A percentile compares a stretch with the other conserved stretches of the same genome.
phyloP scores from a whole-genome alignment of 2,797 vertebrate species.

The Betta splendens region DNA sequence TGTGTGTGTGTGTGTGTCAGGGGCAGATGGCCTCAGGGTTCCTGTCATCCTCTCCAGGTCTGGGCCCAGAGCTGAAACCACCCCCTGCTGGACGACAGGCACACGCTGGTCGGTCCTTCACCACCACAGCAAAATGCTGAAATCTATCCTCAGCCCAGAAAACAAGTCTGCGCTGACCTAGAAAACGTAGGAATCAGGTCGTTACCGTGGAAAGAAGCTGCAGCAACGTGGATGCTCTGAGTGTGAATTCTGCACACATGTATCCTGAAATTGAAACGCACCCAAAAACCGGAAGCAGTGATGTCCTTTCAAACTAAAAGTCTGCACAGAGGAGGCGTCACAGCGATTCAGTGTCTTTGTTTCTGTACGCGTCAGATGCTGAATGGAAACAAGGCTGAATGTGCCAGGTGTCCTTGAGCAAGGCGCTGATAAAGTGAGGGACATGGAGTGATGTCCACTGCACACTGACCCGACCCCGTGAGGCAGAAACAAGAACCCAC shows the following conservation, averaged over 20 bases:
- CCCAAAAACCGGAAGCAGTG: too few species aligned
- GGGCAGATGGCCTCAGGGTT: constrained; percentile 49
- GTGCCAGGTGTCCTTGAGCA: background rate
- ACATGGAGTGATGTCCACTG: background rate
- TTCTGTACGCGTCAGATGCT: too few species aligned
- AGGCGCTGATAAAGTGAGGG: constrained; percentile 1
- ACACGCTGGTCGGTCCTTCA: background rate
- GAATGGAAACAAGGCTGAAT: background rate
- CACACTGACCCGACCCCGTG: constrained; percentile 8
- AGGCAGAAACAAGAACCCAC: constrained; percentile 21
- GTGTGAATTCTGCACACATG: constrained; percentile 16
- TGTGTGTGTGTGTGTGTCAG: constrained; percentile 12
- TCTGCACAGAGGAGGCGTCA: too few species aligned
- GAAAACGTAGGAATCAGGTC: constrained; percentile 44
- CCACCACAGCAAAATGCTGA: too few species aligned
- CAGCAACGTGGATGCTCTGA: background rate
- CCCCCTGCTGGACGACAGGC: background rate
- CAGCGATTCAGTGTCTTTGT: too few species aligned
- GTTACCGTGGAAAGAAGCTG: constrained; percentile 9
- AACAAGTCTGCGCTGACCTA: constrained; percentile 37
- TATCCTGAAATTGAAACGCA: background rate
- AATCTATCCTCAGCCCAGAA: too few species aligned
- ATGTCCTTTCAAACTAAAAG: too few species aligned
- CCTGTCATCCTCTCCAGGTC: constrained; percentile 28
- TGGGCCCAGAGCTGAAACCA: constrained; percentile 19